Evolutionary conservation across 2,888 invertebrate genomes (phyloP), one percentile per base, ranked within the genome.

Genomic region (Achlya flavicornis): DNA sequence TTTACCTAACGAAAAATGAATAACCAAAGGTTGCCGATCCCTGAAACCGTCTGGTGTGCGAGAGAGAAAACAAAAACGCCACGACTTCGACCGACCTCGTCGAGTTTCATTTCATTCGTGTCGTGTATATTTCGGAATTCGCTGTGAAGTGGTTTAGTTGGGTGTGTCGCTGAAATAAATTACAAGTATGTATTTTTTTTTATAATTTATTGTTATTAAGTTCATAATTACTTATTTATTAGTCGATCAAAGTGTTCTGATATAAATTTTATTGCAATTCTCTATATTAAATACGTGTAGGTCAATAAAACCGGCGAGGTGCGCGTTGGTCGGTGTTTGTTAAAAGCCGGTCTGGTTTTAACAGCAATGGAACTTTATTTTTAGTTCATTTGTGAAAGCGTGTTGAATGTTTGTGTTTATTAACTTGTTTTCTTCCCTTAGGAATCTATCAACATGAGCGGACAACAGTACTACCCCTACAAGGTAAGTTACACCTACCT

Each of bases 401-500:
- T 76, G 68, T 79, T 84, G 76, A 80, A 60, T 66, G 71, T 68
- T 69, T 64, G 64, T 68, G 73, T 65, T 73, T 66, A 66, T 61
- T 71, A 62, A 65, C 65, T 66, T 76, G 80, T 84, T 80, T 81
- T 64, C 84, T 86, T 86, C 76, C 81, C 86, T 66, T 80, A 91
- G 90, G 84, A 88, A 86, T 80, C 79, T 80, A 79, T 85, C 92
- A 95, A 90, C 85, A 96, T 96, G 96, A 95, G 96, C 90, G 96
- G 96, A 87, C 96, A 96, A 83, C 97, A 97, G 92, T 97, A 97
- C 92, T 97, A 97, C 92, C 97, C 97, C 83, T 97, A 97, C 95
- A 97, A 97, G 96, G 97, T 97, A 90, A 96, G 95, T 84, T 75
- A 80, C 82, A 83, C 86, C 86, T 88, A 87, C 87, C 26, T 26